A percentile compares a stretch with the other conserved stretches of the same genome.
Evolutionary conservation across 2,113 vertebrate species (phyloP).

Genomic region (Butorides virescens): DNA sequence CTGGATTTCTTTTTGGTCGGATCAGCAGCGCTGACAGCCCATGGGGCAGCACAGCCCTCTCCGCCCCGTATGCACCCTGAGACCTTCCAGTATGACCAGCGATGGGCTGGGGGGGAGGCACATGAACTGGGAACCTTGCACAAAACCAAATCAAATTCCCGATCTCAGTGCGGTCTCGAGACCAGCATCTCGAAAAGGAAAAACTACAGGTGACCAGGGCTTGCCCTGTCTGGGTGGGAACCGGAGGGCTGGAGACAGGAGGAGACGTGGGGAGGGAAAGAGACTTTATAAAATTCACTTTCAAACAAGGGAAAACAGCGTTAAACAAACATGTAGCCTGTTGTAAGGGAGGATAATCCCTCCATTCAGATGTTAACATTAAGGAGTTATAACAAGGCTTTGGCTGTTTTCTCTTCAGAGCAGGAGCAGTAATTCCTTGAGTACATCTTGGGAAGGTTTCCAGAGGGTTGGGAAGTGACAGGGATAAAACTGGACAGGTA

Average conservation of each 20-base stretch:
- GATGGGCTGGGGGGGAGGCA: neutral
- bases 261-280: neutral
- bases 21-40: fast-evolving
- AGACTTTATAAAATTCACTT: neutral
- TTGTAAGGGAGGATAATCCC: conserved; percentile 46
- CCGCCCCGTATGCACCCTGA: fast-evolving
- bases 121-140: neutral
- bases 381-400: conserved; percentile 49
- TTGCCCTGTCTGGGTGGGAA: neutral
- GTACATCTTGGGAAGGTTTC: conserved; percentile 57
- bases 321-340: conserved; percentile 4
- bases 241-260: neutral
- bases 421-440: conserved; percentile 31
- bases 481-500: neutral
- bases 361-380: conserved; percentile 53
- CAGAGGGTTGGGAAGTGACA: conserved; percentile 6
- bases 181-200: neutral
- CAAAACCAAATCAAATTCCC: neutral
- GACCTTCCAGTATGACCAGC: neutral
- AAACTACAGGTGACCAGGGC: neutral
- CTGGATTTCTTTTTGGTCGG: neutral
- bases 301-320: neutral
- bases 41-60: neutral
- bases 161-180: fast-evolving
- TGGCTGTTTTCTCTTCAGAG: conserved; percentile 51